These are phyloP conservation scores for Drusus annulatus DNA, from an alignment of 1,140 invertebrate genomes.

Conservation along the genomic window DNA sequence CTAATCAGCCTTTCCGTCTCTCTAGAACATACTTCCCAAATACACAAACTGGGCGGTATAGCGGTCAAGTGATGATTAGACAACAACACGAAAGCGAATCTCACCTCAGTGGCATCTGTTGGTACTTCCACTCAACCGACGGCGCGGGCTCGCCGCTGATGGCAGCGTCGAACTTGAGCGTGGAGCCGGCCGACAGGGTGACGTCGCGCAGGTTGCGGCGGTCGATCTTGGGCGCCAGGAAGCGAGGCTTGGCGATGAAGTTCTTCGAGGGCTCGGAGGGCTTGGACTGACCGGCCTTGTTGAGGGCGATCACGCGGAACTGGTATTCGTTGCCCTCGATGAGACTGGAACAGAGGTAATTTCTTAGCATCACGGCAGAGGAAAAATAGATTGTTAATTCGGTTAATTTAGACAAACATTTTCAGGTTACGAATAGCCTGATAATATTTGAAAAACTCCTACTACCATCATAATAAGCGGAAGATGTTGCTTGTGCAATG, in stretches of 20 bases:
- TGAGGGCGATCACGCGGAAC: slow-evolving; percentile 96
- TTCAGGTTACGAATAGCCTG: too few species aligned
- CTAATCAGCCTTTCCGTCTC: too few species aligned
- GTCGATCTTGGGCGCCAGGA: slow-evolving; percentile 96
- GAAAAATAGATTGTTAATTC: too few species aligned
- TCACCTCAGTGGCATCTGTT: slow-evolving; percentile 69
- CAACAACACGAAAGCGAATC: background rate
- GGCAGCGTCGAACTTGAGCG: slow-evolving; percentile 93
- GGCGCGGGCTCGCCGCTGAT: slow-evolving; percentile 94
- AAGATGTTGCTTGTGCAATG: too few species aligned
- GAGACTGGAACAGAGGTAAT: slow-evolving; percentile 68
- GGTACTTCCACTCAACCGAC: slow-evolving; percentile 88
- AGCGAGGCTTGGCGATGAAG: slow-evolving; percentile 93
- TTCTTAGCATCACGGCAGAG: too few species aligned
- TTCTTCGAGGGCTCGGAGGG: slow-evolving; percentile 90
- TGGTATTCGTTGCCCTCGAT: slow-evolving; percentile 98
- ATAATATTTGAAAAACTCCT: too few species aligned
- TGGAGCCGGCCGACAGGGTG: slow-evolving; percentile 90
- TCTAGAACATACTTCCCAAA: too few species aligned
- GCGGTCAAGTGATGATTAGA: too few species aligned
- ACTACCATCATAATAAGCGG: too few species aligned
- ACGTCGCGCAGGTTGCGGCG: slow-evolving; percentile 90
- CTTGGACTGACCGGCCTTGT: slow-evolving; percentile 94
- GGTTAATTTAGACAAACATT: too few species aligned
- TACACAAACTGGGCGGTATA: too few species aligned